phyloP scores from a whole-genome alignment of 2,797 vertebrate species.

The Parotocinclus haroldoi region DNA sequence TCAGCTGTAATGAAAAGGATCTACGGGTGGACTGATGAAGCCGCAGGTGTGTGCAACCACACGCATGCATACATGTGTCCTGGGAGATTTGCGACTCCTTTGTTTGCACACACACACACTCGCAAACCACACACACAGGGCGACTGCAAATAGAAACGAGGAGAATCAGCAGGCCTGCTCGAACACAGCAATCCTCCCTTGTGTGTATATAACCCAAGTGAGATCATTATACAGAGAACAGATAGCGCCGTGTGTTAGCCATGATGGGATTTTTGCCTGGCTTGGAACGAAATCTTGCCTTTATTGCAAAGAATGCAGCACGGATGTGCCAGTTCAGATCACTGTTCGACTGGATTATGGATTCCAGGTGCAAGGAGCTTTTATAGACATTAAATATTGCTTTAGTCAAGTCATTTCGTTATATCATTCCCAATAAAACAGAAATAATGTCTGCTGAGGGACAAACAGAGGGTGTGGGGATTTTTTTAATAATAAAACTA shows the following conservation, averaged over 20 bases:
- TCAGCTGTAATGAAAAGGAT: constrained; percentile 31
- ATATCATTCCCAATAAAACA: neutral
- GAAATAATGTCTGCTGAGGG: constrained; percentile 10
- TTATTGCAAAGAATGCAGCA: constrained; percentile 28
- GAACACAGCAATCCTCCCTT: constrained; percentile 35
- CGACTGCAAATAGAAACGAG: constrained; percentile 39
- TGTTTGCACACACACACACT: constrained; percentile 37
- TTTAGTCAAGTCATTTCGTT: too few species aligned
- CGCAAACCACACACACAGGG: too few species aligned
- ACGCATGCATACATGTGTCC: constrained; percentile 23
- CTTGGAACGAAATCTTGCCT: constrained; percentile 22
- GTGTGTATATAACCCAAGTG: constrained; percentile 25
- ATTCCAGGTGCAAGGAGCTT: constrained; percentile 23
- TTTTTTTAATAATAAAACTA: constrained; percentile 74
- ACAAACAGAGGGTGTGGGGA: constrained; percentile 34
- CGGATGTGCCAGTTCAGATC: constrained; percentile 15
- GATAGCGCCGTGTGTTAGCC: constrained; percentile 34
- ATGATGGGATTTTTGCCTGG: constrained; percentile 39
- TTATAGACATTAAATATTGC: constrained; percentile 9
- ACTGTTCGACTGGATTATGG: constrained; percentile 15
- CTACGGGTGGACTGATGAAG: constrained; percentile 22
- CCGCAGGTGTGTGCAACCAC: constrained; percentile 34
- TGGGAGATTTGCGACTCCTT: constrained; percentile 30
- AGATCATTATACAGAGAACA: constrained; percentile 43
- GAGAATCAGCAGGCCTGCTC: constrained; percentile 25